Percentiles rank a stretch among this genome's conserved stretches.
Evolutionary conservation across 2,113 vertebrate genomes (phyloP).

Genomic region (Ammodytes marinus): DNA sequence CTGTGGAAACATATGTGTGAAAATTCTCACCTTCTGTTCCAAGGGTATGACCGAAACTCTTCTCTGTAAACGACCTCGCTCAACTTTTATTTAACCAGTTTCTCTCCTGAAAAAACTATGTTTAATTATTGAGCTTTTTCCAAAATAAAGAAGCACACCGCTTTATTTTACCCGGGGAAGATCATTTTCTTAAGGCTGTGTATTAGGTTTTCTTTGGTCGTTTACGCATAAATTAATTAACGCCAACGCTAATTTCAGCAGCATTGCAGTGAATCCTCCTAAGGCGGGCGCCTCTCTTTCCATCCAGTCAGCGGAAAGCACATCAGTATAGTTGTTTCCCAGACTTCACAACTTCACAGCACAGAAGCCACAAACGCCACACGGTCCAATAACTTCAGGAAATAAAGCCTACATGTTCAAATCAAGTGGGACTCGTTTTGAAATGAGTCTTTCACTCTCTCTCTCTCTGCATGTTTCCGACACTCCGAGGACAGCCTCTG

Average conservation of each 20-base stretch:
- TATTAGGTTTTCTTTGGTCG: slow-evolving; percentile 50
- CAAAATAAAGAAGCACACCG: slow-evolving; percentile 33
- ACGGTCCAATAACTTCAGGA: slow-evolving; percentile 35
- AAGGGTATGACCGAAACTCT: background rate
- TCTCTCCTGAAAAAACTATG: background rate
- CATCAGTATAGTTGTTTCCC: slow-evolving; percentile 48
- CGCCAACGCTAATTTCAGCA: slow-evolving; percentile 69
- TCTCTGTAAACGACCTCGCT: slow-evolving; percentile 18
- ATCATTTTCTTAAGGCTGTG: slow-evolving; percentile 40
- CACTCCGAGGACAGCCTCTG: slow-evolving; percentile 19
- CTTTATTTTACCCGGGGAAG: slow-evolving; percentile 24
- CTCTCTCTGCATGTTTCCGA: slow-evolving; percentile 1
- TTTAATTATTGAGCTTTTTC: slow-evolving; percentile 51
- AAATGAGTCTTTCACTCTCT: slow-evolving; percentile 42
- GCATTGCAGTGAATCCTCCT: slow-evolving; percentile 66
- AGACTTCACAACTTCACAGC: slow-evolving; percentile 47
- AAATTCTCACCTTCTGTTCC: background rate
- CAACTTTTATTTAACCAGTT: slow-evolving; percentile 33
- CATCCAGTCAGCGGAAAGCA: slow-evolving; percentile 75
- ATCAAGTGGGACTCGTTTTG: slow-evolving; percentile 50
- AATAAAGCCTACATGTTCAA: slow-evolving; percentile 55
- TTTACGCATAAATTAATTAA: slow-evolving; percentile 75
- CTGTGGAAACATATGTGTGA: slow-evolving; percentile 12
- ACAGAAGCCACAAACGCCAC: slow-evolving; percentile 11
- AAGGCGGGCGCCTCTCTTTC: slow-evolving; percentile 65